Evolutionary conservation across 2,888 invertebrate genomes (phyloP).

Genomic region (Tenthredo amoena): DNA sequence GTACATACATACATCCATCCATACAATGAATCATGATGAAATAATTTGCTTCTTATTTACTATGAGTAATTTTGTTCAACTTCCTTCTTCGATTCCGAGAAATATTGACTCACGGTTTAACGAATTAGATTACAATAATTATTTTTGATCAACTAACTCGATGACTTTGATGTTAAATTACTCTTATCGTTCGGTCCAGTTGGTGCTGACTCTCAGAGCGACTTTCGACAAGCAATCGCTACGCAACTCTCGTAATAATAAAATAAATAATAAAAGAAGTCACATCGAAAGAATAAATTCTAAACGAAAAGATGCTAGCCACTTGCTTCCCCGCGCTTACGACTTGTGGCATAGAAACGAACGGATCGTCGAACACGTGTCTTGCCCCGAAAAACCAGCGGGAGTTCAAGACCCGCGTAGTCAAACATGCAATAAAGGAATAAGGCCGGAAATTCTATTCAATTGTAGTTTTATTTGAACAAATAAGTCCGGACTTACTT

Average conservation of each 20-base stretch:
- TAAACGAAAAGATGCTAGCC: background rate
- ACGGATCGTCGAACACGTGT: constrained; percentile 40
- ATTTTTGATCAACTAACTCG: background rate
- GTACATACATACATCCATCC: background rate
- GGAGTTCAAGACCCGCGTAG: constrained; percentile 32
- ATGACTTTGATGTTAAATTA: background rate
- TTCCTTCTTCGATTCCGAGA: background rate
- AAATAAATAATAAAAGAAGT: constrained; percentile 34
- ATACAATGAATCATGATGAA: background rate
- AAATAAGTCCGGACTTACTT: background rate
- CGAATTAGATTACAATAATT: background rate
- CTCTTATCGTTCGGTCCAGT: background rate
- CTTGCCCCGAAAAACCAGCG: constrained; percentile 33
- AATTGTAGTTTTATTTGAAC: background rate
- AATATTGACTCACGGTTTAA: background rate
- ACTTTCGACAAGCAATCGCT: background rate
- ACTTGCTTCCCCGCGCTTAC: background rate
- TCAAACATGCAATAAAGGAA: background rate
- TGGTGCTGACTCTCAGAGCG: background rate
- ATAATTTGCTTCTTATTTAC: background rate
- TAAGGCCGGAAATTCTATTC: background rate
- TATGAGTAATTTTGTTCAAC: background rate
- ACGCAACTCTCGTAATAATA: constrained; percentile 18
- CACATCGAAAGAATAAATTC: background rate
- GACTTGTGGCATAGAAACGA: constrained; percentile 17